These are phyloP conservation scores for Ochropleura leucogaster DNA, from an alignment of 2,888 invertebrate genomes.

Conservation along the genomic window DNA sequence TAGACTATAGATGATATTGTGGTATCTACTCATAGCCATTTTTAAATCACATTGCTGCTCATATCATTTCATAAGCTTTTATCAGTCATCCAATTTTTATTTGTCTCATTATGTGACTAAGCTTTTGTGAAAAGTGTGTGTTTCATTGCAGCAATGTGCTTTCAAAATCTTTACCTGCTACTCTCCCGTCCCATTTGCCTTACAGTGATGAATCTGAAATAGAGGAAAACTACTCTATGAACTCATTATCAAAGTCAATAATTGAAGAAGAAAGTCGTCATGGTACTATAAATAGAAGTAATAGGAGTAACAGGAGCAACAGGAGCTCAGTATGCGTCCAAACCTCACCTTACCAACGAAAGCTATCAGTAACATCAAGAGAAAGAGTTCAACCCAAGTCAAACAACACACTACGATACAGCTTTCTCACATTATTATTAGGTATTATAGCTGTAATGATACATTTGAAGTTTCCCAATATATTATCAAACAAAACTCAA, in stretches of 20 bases:
- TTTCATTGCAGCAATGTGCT: conserved; percentile 82
- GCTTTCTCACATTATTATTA: conserved; percentile 45
- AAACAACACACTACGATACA: conserved; percentile 28
- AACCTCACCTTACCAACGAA: conserved; percentile 22
- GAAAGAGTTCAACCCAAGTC: conserved; percentile 26
- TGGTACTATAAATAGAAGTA: conserved; percentile 31
- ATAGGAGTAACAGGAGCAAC: conserved; percentile 33
- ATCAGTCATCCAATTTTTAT: conserved; percentile 26
- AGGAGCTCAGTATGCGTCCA: conserved; percentile 25
- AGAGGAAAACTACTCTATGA: conserved; percentile 51
- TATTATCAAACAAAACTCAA: conserved; percentile 27
- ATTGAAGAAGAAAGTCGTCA: conserved; percentile 38
- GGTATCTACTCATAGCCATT: conserved; percentile 11
- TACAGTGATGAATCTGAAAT: conserved; percentile 77
- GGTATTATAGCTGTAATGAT: conserved; percentile 37
- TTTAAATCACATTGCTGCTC: conserved; percentile 34
- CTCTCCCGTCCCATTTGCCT: conserved; percentile 77
- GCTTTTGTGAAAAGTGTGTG: conserved; percentile 77
- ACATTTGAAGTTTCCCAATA: conserved; percentile 22
- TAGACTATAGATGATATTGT: too few species aligned
- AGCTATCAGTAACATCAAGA: conserved; percentile 29
- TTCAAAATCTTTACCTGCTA: conserved; percentile 84
- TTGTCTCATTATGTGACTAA: conserved; percentile 56
- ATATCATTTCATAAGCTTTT: conserved; percentile 20
- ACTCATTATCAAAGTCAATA: conserved; percentile 49